Evolutionary conservation across 2,113 vertebrate genomes (phyloP).

Genomic region (Rhea pennata): DNA sequence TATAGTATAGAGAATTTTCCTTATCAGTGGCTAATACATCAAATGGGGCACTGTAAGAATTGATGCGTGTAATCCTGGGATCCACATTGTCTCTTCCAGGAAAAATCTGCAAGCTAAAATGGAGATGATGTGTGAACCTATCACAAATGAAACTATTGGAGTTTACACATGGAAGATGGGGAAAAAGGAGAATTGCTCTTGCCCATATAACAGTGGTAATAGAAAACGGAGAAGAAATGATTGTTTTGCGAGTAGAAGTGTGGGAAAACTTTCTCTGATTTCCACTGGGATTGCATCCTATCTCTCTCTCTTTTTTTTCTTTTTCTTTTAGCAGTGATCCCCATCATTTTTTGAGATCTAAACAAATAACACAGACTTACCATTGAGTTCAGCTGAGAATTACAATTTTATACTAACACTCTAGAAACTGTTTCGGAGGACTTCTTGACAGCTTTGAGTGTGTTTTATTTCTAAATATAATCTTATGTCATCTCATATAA

Average conservation of each 20-base stretch:
- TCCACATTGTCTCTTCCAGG: neutral
- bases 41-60: neutral
- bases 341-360: neutral
- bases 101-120: neutral
- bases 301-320: neutral
- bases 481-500: neutral
- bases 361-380: neutral
- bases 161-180: neutral
- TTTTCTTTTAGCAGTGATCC: neutral
- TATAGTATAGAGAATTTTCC: neutral
- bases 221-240: neutral
- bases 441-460: neutral
- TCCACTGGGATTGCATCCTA: neutral
- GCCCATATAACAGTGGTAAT: neutral
- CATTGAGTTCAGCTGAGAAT: neutral
- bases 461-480: too few relatives aligned
- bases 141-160: neutral
- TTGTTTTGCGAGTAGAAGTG: neutral
- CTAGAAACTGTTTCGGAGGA: neutral
- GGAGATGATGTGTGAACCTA: neutral
- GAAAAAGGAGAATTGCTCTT: neutral
- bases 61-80: neutral
- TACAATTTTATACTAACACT: neutral
- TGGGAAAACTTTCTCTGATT: neutral
- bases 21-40: neutral